phyloP scores from a whole-genome alignment of 2,113 vertebrate genomes.

The Ovibos moschatus region DNA sequence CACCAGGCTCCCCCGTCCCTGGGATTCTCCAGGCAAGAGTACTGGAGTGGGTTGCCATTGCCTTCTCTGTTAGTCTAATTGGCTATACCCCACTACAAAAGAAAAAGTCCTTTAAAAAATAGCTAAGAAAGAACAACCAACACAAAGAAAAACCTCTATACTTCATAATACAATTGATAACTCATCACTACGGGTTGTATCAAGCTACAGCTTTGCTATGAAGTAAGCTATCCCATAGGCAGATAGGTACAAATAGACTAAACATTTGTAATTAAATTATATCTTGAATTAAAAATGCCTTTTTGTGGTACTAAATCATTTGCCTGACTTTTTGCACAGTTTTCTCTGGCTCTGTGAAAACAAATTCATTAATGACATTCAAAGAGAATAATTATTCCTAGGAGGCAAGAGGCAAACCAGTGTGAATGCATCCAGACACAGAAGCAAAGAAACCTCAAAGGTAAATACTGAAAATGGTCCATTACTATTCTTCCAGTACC shows the following conservation, averaged over 20 bases:
- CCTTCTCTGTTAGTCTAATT: not conserved
- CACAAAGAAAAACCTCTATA: not conserved
- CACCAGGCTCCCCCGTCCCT: rapidly evolving
- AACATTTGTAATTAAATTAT: not conserved
- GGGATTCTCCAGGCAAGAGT: not conserved
- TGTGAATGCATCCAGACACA: not conserved
- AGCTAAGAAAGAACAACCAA: not conserved
- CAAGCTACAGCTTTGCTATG: not conserved
- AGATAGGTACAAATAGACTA: not conserved
- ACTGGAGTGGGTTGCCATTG: not conserved
- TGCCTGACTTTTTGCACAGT: not conserved
- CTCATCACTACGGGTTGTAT: not conserved
- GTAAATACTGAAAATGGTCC: not conserved
- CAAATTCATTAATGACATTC: slow-evolving; percentile 1
- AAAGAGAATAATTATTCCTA: not conserved
- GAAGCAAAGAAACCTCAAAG: not conserved
- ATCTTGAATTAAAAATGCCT: not conserved
- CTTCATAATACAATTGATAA: not conserved
- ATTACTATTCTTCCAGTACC: not conserved
- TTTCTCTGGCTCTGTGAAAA: not conserved
- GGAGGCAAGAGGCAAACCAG: not conserved
- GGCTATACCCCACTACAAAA: not conserved
- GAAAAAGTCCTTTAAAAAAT: not conserved
- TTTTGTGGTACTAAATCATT: not conserved
- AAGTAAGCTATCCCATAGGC: not conserved